Conservation (phyloP, 2,888 invertebrate genomes). For the Ectemnius cavifrons region DNA sequence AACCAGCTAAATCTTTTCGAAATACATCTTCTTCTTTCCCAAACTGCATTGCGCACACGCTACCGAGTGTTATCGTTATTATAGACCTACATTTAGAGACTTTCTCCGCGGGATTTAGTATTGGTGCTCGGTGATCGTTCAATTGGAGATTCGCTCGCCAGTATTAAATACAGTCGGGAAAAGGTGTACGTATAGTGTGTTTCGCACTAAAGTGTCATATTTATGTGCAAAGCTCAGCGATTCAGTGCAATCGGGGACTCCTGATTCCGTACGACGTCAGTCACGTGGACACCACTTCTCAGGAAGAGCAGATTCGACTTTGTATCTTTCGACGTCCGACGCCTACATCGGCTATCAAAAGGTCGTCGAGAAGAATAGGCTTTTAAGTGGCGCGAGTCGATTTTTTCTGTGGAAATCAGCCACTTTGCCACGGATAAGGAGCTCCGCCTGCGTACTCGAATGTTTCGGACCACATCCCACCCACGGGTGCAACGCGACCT, state of each 20-base stretch:
- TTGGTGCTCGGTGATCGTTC: neutral
- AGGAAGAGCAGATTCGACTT: slow-evolving; percentile 2
- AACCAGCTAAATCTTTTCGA: no score
- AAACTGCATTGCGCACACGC: no score
- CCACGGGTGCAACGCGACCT: no score
- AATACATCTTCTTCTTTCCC: no score
- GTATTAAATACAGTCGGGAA: neutral
- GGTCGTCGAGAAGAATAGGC: neutral
- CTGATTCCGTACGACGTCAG: neutral
- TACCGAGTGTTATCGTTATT: no score
- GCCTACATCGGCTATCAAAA: neutral
- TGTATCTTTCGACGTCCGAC: neutral
- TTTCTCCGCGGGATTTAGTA: no score
- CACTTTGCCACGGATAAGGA: no score
- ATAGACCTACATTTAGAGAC: no score
- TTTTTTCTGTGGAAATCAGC: no score
- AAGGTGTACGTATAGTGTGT: neutral
- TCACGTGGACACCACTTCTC: neutral
- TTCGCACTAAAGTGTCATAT: slow-evolving; percentile 1
- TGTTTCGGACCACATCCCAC: no score
- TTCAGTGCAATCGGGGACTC: neutral
- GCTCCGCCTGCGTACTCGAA: no score
- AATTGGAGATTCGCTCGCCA: neutral
- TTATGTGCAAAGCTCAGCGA: neutral
- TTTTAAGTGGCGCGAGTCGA: no score